Evolutionary conservation across 2,888 invertebrate species (phyloP).

Genomic region (Leucania comma): DNA sequence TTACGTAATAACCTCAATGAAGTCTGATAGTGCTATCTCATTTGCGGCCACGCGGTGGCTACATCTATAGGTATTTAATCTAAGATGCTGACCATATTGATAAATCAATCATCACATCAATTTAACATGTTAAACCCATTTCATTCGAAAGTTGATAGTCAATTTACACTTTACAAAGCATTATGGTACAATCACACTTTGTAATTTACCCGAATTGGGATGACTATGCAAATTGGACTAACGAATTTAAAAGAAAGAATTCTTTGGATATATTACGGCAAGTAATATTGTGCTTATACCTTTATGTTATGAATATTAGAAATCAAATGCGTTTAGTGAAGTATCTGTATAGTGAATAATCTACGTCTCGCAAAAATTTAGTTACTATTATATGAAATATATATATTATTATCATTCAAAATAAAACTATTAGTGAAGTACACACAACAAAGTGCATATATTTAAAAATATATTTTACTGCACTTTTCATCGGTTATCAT

Average conservation of each 20-base stretch:
- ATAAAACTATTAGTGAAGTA: constrained; percentile 36
- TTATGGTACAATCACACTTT: neutral
- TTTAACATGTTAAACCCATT: neutral
- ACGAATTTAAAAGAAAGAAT: neutral
- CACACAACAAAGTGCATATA: constrained; percentile 47
- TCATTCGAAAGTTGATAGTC: neutral
- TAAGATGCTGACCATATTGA: too few species aligned
- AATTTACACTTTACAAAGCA: too few species aligned
- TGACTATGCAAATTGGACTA: neutral
- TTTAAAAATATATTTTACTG: constrained; percentile 47
- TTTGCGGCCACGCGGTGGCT: too few species aligned
- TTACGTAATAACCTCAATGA: too few species aligned
- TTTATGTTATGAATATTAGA: neutral
- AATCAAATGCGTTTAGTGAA: neutral
- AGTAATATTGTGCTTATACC: neutral
- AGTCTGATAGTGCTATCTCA: too few species aligned
- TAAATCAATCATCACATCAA: too few species aligned
- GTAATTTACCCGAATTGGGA: neutral
- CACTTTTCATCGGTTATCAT: constrained; percentile 24
- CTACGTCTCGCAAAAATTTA: neutral
- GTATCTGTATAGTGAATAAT: constrained; percentile 28
- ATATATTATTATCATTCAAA: constrained; percentile 1
- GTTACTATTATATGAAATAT: constrained; percentile 15
- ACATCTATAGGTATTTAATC: too few species aligned
- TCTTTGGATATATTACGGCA: too few species aligned